Evolutionary conservation across 2,797 vertebrate genomes (phyloP), one percentile per base, ranked within the genome.

Genomic region (Danio tinwini): DNA sequence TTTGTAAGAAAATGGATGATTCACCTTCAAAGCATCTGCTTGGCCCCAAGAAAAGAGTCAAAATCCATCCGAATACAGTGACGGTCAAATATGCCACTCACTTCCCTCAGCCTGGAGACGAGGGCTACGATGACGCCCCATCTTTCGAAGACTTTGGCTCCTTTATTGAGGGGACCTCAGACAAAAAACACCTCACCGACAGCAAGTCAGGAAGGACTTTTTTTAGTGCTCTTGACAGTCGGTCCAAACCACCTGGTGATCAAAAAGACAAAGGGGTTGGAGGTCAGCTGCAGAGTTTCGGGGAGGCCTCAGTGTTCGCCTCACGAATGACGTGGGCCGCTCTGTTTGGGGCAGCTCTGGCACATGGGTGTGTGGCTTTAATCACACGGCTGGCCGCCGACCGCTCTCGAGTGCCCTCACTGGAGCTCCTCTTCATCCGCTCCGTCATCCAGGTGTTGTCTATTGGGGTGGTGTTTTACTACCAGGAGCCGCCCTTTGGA

Each of bases 51-150:
- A 99, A 99, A 89, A 91, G 92, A 85, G 96, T 98, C 58, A 98
- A 98, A 93, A 98, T 99, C 92, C 97, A 98, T 87, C 97, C 97
- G 78, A 96, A 95, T 86, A 98, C 96, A 1, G 95, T 97, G 85
- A 98, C 96, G 3, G 96, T 98, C 84, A 97, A 99, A 87, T 99
- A 98, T 0, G 94, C 95, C 83, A 96, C 96, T 50, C 96, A 97
- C 90, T 98, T 97, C 86, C 97, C 96, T 8, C 97, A 98, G 63
- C 96, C 95, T 3, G 97, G 96, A 58, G 96, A 98, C 47, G 94
- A 97, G 44, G 95, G 94, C 42, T 96, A 95, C 78, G 96, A 98
- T 16, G 96, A 98, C 50, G 92, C 92, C 1, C 95, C 93, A 7
- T 94, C 93, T 42, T 95, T 94, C 0, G 96, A 98, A 92, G 95